Percentiles rank a stretch among this genome's conserved stretches.
These are phyloP conservation scores for Sebastes ruberrimus DNA, from an alignment of 2,797 vertebrate species.

Conservation along the genomic window DNA sequence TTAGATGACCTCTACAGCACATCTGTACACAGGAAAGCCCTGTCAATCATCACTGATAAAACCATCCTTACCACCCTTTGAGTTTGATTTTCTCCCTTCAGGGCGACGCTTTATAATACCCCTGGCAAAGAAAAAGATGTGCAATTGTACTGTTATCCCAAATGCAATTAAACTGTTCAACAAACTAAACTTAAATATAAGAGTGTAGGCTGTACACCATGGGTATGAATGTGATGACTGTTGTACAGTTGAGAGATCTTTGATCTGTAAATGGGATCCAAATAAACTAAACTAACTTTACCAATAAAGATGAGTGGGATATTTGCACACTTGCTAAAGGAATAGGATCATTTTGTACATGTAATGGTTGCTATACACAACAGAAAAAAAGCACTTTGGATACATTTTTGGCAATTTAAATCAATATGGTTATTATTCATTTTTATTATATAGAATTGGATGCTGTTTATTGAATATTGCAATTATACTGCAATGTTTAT, in stretches of 20 bases:
- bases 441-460: too few species aligned
- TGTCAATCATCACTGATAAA: background rate
- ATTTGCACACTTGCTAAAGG: background rate
- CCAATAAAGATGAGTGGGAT: background rate
- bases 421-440: fast-evolving
- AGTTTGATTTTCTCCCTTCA: background rate
- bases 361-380: background rate
- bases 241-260: background rate
- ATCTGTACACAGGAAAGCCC: background rate
- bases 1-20: background rate
- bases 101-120: background rate
- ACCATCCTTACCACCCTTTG: background rate
- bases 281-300: background rate
- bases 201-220: background rate
- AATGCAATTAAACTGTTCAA: background rate
- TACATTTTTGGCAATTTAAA: background rate
- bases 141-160: background rate
- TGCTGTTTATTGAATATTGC: too few species aligned
- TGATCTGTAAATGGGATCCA: background rate
- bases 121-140: background rate
- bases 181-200: background rate
- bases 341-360: background rate
- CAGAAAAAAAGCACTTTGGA: background rate
- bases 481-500: fast-evolving
- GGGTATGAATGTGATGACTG: background rate